These are phyloP conservation scores for Harpalus rubripes DNA, from an alignment of 2,888 invertebrate species.

Conservation along the genomic window DNA sequence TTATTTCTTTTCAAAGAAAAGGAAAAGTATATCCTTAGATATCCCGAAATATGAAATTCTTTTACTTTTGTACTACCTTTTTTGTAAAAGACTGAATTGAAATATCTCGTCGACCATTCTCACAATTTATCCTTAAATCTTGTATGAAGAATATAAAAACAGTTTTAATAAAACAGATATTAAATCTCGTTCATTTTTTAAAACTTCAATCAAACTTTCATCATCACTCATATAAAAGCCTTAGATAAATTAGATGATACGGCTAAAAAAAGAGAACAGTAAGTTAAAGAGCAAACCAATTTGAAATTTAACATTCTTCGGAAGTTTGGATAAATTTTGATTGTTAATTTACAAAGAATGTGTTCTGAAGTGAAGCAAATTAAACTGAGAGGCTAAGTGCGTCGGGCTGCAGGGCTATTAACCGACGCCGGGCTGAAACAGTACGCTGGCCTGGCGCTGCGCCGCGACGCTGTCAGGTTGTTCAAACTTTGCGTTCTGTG, in stretches of 20 bases:
- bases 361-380: constrained; percentile 68
- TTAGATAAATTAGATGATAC: constrained; percentile 64
- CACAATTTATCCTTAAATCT: constrained; percentile 41
- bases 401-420: constrained; percentile 52
- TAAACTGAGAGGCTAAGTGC: constrained; percentile 49
- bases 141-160: constrained; percentile 30
- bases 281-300: constrained; percentile 62
- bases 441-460: constrained; percentile 15
- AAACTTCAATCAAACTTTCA: constrained; percentile 58
- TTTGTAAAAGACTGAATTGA: neutral
- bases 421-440: constrained; percentile 14
- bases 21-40: neutral
- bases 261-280: constrained; percentile 55
- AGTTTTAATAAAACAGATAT: constrained; percentile 49
- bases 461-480: neutral
- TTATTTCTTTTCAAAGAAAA: neutral
- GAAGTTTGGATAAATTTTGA: constrained; percentile 68
- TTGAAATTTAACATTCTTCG: constrained; percentile 65
- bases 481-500: constrained; percentile 32
- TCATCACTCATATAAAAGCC: constrained; percentile 50
- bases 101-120: constrained; percentile 28
- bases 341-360: constrained; percentile 69
- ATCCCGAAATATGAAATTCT: constrained; percentile 30
- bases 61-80: constrained; percentile 1
- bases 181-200: constrained; percentile 45